phyloP scores from a whole-genome alignment of 2,888 invertebrate species.

The Synanthedon vespiformis region DNA sequence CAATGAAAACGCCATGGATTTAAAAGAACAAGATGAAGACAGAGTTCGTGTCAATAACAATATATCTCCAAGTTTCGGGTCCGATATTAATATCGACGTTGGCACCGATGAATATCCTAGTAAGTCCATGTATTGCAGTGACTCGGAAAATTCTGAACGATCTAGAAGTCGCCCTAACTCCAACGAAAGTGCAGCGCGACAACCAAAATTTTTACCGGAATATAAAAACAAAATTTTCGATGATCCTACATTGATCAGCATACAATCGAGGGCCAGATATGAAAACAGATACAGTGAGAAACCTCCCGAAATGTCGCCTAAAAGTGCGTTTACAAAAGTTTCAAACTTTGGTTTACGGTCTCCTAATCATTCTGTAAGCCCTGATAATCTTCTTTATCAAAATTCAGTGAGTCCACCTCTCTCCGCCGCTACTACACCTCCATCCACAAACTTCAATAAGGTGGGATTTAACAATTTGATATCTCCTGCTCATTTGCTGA shows the following conservation, averaged over 20 bases:
- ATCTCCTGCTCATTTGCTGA: slow-evolving; percentile 55
- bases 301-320: slow-evolving; percentile 65
- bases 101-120: slow-evolving; percentile 65
- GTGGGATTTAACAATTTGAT: slow-evolving; percentile 49
- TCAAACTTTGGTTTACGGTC: slow-evolving; percentile 65
- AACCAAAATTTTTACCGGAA: slow-evolving; percentile 62
- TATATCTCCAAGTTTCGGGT: slow-evolving; percentile 59
- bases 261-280: slow-evolving; percentile 65
- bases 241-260: slow-evolving; percentile 66
- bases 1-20: slow-evolving; percentile 42
- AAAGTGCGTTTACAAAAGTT: slow-evolving; percentile 90
- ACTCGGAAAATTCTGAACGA: slow-evolving; percentile 61
- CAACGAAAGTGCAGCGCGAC: slow-evolving; percentile 66
- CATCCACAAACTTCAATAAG: slow-evolving; percentile 49
- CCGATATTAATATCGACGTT: slow-evolving; percentile 63
- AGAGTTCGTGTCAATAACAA: slow-evolving; percentile 53
- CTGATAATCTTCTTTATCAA: slow-evolving; percentile 81
- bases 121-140: slow-evolving; percentile 60
- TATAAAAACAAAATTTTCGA: slow-evolving; percentile 73
- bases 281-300: slow-evolving; percentile 57
- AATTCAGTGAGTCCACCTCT: slow-evolving; percentile 82
- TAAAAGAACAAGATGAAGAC: slow-evolving; percentile 56
- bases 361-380: slow-evolving; percentile 80
- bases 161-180: slow-evolving; percentile 65
- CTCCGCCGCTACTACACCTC: slow-evolving; percentile 72